A percentile compares a stretch with the other conserved stretches of the same genome.
Conservation (phyloP, 2,797 vertebrate genomes). For the Macropus fuliginosus region DNA sequence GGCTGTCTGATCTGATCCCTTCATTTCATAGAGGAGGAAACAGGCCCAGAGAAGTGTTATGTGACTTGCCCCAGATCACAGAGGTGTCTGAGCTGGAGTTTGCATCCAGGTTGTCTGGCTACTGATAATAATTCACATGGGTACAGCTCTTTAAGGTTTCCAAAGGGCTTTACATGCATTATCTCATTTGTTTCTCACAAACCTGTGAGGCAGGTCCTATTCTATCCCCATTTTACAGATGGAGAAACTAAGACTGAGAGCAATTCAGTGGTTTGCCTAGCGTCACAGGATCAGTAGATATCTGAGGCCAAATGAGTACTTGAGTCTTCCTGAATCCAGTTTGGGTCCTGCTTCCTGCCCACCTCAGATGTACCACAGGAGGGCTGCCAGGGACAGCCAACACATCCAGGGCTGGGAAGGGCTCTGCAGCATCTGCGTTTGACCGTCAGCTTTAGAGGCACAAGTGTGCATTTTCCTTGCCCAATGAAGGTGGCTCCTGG, state of each 20-base stretch:
- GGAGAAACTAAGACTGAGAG: neutral
- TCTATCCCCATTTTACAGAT: neutral
- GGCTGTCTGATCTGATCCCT: neutral
- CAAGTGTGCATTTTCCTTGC: too few species aligned
- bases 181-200: neutral
- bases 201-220: neutral
- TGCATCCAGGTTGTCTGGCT: neutral
- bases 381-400: neutral
- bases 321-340: neutral
- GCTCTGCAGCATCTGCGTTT: fast-evolving
- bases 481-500: too few species aligned
- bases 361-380: neutral
- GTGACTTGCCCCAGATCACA: neutral
- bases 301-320: neutral
- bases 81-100: neutral
- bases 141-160: neutral
- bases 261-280: neutral
- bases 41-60: neutral
- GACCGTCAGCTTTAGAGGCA: too few species aligned
- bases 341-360: too few species aligned
- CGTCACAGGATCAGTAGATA: neutral
- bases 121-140: neutral
- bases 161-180: neutral
- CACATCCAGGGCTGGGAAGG: neutral
- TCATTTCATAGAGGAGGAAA: neutral